Base-by-base conservation (phyloP, 2,113 vertebrate species). In the Chloebia gouldiae region DNA sequence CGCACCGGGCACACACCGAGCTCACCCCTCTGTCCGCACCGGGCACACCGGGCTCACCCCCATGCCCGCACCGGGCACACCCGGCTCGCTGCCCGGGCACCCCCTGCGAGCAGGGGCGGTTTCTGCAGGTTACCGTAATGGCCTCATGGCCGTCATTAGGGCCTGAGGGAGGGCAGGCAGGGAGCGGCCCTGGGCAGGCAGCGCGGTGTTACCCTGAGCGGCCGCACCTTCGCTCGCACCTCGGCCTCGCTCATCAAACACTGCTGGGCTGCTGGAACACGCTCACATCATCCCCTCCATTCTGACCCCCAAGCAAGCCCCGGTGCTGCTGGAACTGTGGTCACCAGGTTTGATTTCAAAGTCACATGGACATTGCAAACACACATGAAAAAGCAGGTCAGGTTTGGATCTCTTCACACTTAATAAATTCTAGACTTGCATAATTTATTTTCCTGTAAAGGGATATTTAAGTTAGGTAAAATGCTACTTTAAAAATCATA, bases 101-200 rank as follows among this genome's bases (percentile, higher is more conserved):
- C 9, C 31, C 10, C 33, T 24, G 6, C 65, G 4, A 1, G 15
- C 6, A 37, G 35, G 11, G 12, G 18, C 72, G 10, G 3, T 22
- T 50, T 13, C 15, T 15, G 31, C 51, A 0, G 4, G 5, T 39
- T 0, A 0, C 13, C 10, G 0, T 10, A 20, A 44, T 24, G 49
- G 37, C 9, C 66, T 2, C 63, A 4, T 24, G 27, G 6, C 20
- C 10, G 3, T 2, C 33, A 31, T n/a, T n/a, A n/a, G n/a, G 5
- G 24, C 60, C 69, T 7, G 22, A 33, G 24, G 50, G 15, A n/a
- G 37, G 10, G 65, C 30, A 17, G 7, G 7, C 31, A 53, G 35
- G 40, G n/a, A 1, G 12, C 35, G 7, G 53, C 39, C 7, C n/a
- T 5, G 40, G 14, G n/a, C 5, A 16, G 2, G 35, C 18, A 7